Percentiles rank a stretch among this genome's conserved stretches.
Conservation (phyloP, 1,140 invertebrate species). For the Trichogramma pretiosum region DNA sequence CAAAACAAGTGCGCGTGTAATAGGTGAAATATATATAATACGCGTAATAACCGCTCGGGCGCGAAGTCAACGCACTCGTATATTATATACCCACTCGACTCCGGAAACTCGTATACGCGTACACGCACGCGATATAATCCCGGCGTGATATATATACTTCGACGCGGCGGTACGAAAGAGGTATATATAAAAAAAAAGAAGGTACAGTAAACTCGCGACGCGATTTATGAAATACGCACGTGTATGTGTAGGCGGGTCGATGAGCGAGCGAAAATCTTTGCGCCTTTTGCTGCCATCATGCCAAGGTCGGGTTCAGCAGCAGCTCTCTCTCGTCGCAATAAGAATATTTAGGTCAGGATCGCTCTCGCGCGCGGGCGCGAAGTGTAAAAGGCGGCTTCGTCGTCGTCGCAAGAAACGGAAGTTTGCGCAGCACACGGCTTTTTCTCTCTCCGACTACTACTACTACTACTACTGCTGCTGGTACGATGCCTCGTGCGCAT, state of each 20-base stretch:
- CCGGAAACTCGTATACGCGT: too few relatives aligned
- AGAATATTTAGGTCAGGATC: constrained; percentile 22
- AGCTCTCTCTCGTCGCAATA: constrained; percentile 13
- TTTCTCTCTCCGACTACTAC: too few relatives aligned
- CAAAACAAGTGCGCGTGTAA: neutral
- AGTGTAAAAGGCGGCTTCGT: constrained; percentile 12
- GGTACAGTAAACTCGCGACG: neutral
- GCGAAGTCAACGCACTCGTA: constrained; percentile 10
- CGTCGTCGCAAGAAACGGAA: constrained; percentile 5
- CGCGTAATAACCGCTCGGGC: neutral
- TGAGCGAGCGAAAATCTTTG: neutral
- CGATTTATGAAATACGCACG: neutral
- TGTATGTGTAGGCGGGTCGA: neutral
- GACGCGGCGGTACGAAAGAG: too few relatives aligned
- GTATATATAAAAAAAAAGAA: too few relatives aligned
- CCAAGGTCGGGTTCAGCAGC: neutral
- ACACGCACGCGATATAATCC: too few relatives aligned
- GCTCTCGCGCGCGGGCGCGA: too few relatives aligned
- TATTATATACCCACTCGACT: constrained; percentile 2
- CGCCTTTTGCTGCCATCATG: neutral
- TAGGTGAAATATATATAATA: neutral
- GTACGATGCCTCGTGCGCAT: too few relatives aligned
- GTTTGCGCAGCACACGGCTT: constrained; percentile 13
- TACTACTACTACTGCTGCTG: too few relatives aligned
- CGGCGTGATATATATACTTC: too few relatives aligned